A percentile compares a stretch with the other conserved stretches of the same genome.
These are phyloP conservation scores for Euphonia xanthogaster DNA, from an alignment of 2,797 vertebrate species.

Conservation along the genomic window DNA sequence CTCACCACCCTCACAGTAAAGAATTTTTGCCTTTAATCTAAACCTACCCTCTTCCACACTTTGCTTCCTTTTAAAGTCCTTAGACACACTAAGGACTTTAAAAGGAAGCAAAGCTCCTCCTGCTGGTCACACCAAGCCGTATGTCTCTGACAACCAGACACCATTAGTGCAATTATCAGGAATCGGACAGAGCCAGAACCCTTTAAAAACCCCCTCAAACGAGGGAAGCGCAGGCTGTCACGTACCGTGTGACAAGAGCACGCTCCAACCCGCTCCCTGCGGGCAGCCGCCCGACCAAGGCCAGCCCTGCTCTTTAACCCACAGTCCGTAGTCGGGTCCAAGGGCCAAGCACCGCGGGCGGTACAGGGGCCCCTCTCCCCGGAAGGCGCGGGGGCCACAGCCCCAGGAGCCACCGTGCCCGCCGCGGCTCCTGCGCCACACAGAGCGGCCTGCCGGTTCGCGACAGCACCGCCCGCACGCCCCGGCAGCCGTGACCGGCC, in stretches of 20 bases:
- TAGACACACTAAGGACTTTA: fast-evolving
- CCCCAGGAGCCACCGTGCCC: background rate
- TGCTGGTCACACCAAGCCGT: background rate
- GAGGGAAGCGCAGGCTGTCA: background rate
- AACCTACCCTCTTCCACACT: background rate
- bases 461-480: fast-evolving
- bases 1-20: background rate
- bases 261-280: fast-evolving
- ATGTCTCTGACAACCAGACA: fast-evolving
- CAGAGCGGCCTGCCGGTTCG: background rate
- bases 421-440: background rate
- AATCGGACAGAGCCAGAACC: background rate
- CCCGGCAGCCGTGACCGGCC: background rate
- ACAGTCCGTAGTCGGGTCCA: fast-evolving
- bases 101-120: background rate
- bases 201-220: background rate
- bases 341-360: fast-evolving
- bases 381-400: fast-evolving
- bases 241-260: fast-evolving
- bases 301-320: too few species aligned
- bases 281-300: background rate
- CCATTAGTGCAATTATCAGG: fast-evolving
- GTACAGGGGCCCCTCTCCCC: fast-evolving
- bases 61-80: too few species aligned
- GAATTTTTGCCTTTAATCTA: background rate